Base-by-base conservation (phyloP, 2,888 invertebrate species). In the Linhomoeus sp. region DNA sequence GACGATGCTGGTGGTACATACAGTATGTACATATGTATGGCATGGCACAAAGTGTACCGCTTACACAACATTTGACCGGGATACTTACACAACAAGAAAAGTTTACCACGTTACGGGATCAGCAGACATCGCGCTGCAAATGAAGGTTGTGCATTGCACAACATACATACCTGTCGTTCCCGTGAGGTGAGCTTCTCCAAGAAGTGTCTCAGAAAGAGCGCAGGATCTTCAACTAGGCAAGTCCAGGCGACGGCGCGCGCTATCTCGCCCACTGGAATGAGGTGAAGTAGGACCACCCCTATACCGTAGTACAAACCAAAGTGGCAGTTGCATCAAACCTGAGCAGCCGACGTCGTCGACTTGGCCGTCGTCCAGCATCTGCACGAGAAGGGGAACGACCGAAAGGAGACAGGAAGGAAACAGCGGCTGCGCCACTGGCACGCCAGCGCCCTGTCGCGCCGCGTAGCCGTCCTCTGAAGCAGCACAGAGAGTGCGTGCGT, bases 241-340 rank as follows among this genome's bases (percentile, higher is more conserved):
- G 80, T 80, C 94, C 94, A 94, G 55, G 94, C 86, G 0, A 90
- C 85, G 78, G 84, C 84, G 67, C 86, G 86, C 47, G 90, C 86
- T 2, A 87, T 80, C 73, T 92, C 90, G 63, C 88, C 87, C 0
- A 97, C 94, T n/a, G 85, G 36, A 61, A 41, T 43, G 41, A 53
- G 43, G 23, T n/a, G 24, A 29, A 23, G 22, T 43, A 36, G 40
- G 20, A 20, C 15, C 24, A 3, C 9, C 9, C 12, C 23, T 23
- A 20, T 38, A n/a, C 19, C 17, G 7, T 17, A 17, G 38, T 38
- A 7, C 14, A n/a, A n/a, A n/a, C n/a, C n/a, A n/a, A n/a, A 46
- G 15, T 46, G 25, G 25, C 2, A 47, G 20, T 36, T 45, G 36
- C 23, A 33, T 42, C 19, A 20, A 22, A 15, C 70, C 69, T 50